These are phyloP conservation scores for Tenthredo mesomela DNA, from an alignment of 2,888 invertebrate genomes.

Conservation along the genomic window DNA sequence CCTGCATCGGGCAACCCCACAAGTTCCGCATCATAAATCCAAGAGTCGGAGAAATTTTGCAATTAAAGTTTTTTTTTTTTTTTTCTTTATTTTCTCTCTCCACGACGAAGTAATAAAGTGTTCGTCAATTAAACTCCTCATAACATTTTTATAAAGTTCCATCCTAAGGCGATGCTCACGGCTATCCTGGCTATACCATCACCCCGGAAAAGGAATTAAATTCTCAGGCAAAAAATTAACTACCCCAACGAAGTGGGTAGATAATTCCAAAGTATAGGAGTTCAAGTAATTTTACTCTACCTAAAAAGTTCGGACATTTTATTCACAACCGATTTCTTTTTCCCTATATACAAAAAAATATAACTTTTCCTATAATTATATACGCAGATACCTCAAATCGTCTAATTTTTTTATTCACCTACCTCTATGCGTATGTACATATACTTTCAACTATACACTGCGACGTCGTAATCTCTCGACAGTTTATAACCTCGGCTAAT, in stretches of 20 bases:
- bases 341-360: neutral
- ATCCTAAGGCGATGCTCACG: slow-evolving; percentile 52
- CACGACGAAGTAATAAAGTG: slow-evolving; percentile 71
- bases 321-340: slow-evolving; percentile 62
- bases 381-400: neutral
- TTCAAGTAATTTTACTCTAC: slow-evolving; percentile 19
- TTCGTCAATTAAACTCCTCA: slow-evolving; percentile 73
- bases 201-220: slow-evolving; percentile 22
- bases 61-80: slow-evolving; percentile 66
- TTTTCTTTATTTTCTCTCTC: slow-evolving; percentile 57
- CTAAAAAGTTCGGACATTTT: neutral
- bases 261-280: slow-evolving; percentile 40
- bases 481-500: slow-evolving; percentile 58
- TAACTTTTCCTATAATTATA: neutral
- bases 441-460: slow-evolving; percentile 66
- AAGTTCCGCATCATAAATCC: slow-evolving; percentile 15
- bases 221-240: slow-evolving; percentile 25
- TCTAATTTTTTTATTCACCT: neutral
- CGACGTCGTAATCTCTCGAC: slow-evolving; percentile 66
- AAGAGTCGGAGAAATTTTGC: slow-evolving; percentile 68
- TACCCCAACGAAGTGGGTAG: neutral
- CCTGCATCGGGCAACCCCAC: slow-evolving; percentile 14
- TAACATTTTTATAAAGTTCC: slow-evolving; percentile 75
- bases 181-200: slow-evolving; percentile 28
- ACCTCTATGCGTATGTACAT: neutral